phyloP scores from a whole-genome alignment of 2,888 invertebrate genomes.

The Himalopsyche tibetana region DNA sequence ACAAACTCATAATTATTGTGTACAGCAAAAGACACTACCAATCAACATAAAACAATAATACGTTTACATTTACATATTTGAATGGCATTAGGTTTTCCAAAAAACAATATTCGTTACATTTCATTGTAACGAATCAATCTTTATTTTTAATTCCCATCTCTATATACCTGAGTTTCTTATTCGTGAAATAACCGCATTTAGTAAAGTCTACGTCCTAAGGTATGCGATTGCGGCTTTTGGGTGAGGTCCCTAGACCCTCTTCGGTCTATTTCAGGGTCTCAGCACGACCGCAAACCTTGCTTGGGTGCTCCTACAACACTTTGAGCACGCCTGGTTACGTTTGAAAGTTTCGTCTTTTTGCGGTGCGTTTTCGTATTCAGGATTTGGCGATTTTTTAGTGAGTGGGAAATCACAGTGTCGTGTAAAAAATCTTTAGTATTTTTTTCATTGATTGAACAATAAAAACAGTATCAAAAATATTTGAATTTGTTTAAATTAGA shows the following conservation, averaged over 20 bases:
- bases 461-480: no score
- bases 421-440: background rate
- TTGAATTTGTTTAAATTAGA: no score
- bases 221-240: slow-evolving; percentile 6
- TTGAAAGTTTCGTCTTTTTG: slow-evolving; percentile 20
- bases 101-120: background rate
- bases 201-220: slow-evolving; percentile 26
- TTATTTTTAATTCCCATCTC: background rate
- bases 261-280: slow-evolving; percentile 26
- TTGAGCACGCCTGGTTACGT: slow-evolving; percentile 34
- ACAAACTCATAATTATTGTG: no score
- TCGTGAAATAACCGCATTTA: slow-evolving; percentile 34
- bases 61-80: no score
- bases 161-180: slow-evolving; percentile 10
- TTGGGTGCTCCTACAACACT: slow-evolving; percentile 26
- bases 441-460: no score
- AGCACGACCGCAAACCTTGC: slow-evolving; percentile 20
- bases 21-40: no score
- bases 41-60: no score
- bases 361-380: slow-evolving; percentile 34
- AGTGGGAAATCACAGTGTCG: background rate
- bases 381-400: background rate
- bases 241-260: slow-evolving; percentile 34
- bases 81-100: no score
- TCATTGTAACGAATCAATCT: background rate